phyloP scores from a whole-genome alignment of 2,888 invertebrate species.

The Cantharis nigra region DNA sequence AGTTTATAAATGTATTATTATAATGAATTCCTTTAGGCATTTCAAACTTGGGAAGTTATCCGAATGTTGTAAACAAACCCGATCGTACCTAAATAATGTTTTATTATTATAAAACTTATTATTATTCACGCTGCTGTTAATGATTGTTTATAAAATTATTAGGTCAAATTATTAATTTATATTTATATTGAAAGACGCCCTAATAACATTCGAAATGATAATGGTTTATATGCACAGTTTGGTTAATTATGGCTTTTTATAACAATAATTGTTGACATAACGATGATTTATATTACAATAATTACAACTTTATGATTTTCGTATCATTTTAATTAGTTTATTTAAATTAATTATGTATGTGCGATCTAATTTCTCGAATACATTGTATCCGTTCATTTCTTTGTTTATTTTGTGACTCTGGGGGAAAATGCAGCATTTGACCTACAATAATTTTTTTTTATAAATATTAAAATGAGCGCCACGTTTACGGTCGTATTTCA shows the following conservation, averaged over 20 bases:
- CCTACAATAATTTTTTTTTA: neutral
- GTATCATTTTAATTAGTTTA: neutral
- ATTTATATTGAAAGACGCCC: neutral
- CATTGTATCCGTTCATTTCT: neutral
- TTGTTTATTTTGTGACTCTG: neutral
- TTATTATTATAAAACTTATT: neutral
- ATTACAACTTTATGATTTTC: neutral
- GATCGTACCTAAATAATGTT: neutral
- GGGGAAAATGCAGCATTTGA: neutral
- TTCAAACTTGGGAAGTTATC: neutral
- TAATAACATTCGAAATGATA: neutral
- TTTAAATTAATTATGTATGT: neutral
- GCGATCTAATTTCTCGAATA: neutral
- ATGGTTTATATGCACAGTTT: neutral
- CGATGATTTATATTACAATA: neutral
- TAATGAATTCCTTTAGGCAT: neutral
- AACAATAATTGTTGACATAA: neutral
- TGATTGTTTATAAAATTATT: neutral
- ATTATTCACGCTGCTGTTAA: neutral
- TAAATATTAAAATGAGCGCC: neutral
- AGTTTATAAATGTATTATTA: neutral
- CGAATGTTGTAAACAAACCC: neutral
- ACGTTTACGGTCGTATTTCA: neutral
- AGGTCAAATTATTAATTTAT: neutral
- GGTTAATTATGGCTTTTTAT: neutral